Base-by-base conservation (phyloP, 2,888 invertebrate genomes). In the Acrobasis suavella region DNA sequence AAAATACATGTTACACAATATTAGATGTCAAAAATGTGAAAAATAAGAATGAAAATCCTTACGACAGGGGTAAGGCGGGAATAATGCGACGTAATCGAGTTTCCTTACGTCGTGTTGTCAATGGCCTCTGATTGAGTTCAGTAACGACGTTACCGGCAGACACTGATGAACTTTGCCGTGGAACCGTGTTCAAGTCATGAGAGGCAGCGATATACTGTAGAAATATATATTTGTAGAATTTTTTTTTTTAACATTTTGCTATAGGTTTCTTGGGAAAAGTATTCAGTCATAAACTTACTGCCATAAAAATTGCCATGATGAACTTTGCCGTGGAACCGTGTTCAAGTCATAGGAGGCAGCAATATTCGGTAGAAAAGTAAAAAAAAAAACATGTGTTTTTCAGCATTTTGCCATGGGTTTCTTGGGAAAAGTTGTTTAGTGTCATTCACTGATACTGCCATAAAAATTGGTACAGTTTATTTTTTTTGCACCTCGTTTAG, bases 81-180 rank as follows among this genome's bases (percentile, higher is more conserved):
- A 87, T 89, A 87, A 88, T 85, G 80, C 82, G 69, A 74, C 69
- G 68, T 89, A 88, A 90, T 90, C 81, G 80, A 83, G 83, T 89
- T 83, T 74, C 67, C 82, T 89, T 86, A 89, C 89, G 78, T 82
- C 83, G 81, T 77, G 79, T 80, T 86, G 82, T 89, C 88, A 89
- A 91, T 90, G 85, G 82, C 69, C 71, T 73, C 79, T 89, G 90
- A 91, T 90, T 90, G 90, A 89, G 89, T 83, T 85, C 81, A 67
- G 72, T 90, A 91, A 91, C 82, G 73, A 82, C 60, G 78, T 90
- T 90, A 90, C 77, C 74, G 80, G 71, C 79, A 76, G 78, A 83
- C 82, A 81, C 86, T 89, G 89, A 89, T 88, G 89, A 89, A 89
- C 87, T 87, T 86, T 87, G 78, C 72, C 76, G 73, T 78, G 72